Conservation (phyloP, 2,888 invertebrate genomes). For the Romanomermis culicivorax region DNA sequence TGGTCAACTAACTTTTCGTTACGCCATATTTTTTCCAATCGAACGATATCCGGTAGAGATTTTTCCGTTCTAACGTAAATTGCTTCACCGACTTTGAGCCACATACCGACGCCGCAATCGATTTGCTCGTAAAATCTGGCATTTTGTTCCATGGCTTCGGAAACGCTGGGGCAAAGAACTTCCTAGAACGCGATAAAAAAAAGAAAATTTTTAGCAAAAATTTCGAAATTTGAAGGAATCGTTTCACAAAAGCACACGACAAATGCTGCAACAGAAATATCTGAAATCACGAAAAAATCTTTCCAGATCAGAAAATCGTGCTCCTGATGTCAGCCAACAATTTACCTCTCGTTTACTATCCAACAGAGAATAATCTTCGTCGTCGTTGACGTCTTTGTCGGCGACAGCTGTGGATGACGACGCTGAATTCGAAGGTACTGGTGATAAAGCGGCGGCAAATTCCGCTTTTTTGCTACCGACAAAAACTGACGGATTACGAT, state of each 20-base stretch:
- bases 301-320: too few relatives aligned
- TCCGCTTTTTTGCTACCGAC: conserved; percentile 38
- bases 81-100: conserved; percentile 48
- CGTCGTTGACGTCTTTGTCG: background rate
- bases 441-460: background rate
- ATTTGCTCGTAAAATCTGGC: conserved; percentile 79
- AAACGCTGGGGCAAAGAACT: conserved; percentile 17
- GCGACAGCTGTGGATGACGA: background rate
- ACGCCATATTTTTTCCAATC: conserved; percentile 84
- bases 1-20: conserved; percentile 48
- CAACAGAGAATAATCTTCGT: conserved; percentile 1
- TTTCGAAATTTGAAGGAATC: too few relatives aligned
- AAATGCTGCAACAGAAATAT: too few relatives aligned
- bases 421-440: background rate
- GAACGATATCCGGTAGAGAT: conserved; percentile 68
- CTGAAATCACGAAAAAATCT: too few relatives aligned
- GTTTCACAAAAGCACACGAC: too few relatives aligned
- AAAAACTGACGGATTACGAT: conserved; percentile 73
- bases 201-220: too few relatives aligned
- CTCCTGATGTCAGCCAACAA: background rate
- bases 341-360: background rate
- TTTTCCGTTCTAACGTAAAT: conserved; percentile 80
- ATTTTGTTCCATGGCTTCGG: conserved; percentile 19
- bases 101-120: conserved; percentile 36
- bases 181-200: too few relatives aligned